Conservation (phyloP, 2,113 vertebrate species). For the Dunckerocampus dactyliophorus region DNA sequence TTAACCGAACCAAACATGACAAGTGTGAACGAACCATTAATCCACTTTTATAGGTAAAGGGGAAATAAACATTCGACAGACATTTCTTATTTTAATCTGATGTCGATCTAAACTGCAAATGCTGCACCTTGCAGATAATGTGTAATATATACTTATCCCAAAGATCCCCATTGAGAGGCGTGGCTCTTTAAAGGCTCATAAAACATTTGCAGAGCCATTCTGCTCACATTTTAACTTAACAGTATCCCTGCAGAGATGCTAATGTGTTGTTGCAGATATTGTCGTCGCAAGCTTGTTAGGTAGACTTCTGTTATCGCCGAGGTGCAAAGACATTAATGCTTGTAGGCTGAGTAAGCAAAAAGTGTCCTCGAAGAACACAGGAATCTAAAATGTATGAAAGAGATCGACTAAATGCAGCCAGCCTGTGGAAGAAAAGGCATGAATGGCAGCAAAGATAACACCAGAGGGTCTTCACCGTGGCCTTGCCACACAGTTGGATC, state of each 20-base stretch:
- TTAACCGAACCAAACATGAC: too few species aligned
- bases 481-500: constrained; percentile 52
- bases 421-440: constrained; percentile 25
- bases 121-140: constrained; percentile 41
- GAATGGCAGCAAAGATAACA: constrained; percentile 43
- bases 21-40: not conserved
- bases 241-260: constrained; percentile 38
- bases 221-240: constrained; percentile 38
- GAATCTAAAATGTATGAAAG: constrained; percentile 1
- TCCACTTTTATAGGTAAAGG: constrained; percentile 12
- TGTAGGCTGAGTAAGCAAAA: constrained; percentile 42
- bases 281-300: constrained; percentile 55
- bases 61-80: constrained; percentile 31
- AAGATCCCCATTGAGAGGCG: constrained; percentile 43
- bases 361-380: constrained; percentile 16
- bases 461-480: constrained; percentile 40
- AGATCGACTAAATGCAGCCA: constrained; percentile 18
- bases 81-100: constrained; percentile 44
- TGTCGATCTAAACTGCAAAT: constrained; percentile 64
- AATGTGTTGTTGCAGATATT: constrained; percentile 56
- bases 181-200: constrained; percentile 57
- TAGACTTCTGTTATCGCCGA: constrained; percentile 44
- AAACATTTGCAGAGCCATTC: constrained; percentile 47
- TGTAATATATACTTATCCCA: constrained; percentile 26
- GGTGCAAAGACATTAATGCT: constrained; percentile 45